Evolutionary conservation across 2,888 invertebrate genomes (phyloP), one percentile per base, ranked within the genome.

Genomic region (Drosophila hamatofila): DNA sequence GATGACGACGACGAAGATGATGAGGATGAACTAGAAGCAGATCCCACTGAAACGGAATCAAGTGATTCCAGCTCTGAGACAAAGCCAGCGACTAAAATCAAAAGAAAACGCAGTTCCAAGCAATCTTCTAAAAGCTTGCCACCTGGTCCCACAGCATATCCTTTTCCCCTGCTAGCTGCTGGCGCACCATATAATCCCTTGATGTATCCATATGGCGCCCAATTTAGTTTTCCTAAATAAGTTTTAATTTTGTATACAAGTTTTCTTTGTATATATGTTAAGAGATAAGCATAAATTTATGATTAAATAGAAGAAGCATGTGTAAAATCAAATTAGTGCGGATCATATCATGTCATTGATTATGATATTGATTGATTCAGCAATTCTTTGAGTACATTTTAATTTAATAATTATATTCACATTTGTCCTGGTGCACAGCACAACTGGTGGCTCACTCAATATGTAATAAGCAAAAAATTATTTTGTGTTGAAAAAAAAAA

Each of bases 181-280:
- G 77, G 87, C 11, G 55, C 84, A 7, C 89, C 81, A 12, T 84
- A 67, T 48, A 84, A 72, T 37, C 66, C 90, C 0, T 37, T 84
- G 56, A 88, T 84, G 71, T 84, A 90, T 66, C 81, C 84, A 2
- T 84, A 86, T 75, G 84, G 44, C 4, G 37, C 90, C 14, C 77
- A 75, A 3, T 90, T 84, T 48, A 83, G 21, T 58, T 84, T 68
- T 49, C 66, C 87, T 5, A 88, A 88, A 59, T 80, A 78, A 57
- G 30, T 55, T 18, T 25, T 51, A 56, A 57, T 39, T 48, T 25
- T 46, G 41, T 51, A 39, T 54, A 61, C 35, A 55, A 49, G 23
- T 73, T 78, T 44, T 39, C 3, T 37, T 65, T 66, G 52, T 67
- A 66, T 59, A 67, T 49, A 57, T 23, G 25, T 56, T 44, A 1